Evolutionary conservation across 2,113 vertebrate genomes (phyloP).

Genomic region (Tupaia chinensis): DNA sequence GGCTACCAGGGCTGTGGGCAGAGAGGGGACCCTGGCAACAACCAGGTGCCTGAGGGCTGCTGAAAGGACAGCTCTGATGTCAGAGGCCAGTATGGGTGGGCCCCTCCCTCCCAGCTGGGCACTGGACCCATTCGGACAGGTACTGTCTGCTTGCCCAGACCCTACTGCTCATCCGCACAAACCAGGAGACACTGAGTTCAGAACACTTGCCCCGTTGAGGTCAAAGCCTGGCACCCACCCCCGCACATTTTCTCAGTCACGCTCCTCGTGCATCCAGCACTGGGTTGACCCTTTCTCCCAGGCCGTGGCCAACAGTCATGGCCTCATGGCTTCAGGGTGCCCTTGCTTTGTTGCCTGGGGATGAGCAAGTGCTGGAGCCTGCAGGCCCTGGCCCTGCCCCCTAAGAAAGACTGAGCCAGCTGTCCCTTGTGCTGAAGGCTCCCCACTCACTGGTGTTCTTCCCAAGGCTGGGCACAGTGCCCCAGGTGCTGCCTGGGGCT

Average conservation of each 20-base stretch:
- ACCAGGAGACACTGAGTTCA: not conserved
- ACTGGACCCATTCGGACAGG: not conserved
- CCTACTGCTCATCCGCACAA: not conserved
- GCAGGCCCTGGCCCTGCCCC: not conserved
- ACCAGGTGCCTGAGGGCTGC: not conserved
- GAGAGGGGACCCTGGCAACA: not conserved
- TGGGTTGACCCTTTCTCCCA: not conserved
- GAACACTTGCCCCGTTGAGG: not conserved
- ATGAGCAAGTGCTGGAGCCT: not conserved
- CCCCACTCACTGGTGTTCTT: accelerated
- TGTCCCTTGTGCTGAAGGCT: not conserved
- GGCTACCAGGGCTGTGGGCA: not conserved
- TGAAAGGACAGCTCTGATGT: not conserved
- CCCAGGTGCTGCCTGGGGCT: not conserved
- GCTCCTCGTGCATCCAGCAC: not conserved
- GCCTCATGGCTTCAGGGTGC: not conserved
- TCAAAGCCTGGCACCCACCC: not conserved
- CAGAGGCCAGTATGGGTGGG: not conserved
- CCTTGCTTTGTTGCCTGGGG: not conserved
- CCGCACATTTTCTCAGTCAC: accelerated
- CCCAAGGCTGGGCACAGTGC: not conserved
- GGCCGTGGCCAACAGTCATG: not conserved
- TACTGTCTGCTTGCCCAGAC: not conserved
- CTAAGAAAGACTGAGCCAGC: not conserved
- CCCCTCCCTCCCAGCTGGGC: not conserved